Percentiles rank a stretch among this genome's conserved stretches.
Conservation (phyloP, 2,113 vertebrate genomes). For the Leptobrachium leishanense region DNA sequence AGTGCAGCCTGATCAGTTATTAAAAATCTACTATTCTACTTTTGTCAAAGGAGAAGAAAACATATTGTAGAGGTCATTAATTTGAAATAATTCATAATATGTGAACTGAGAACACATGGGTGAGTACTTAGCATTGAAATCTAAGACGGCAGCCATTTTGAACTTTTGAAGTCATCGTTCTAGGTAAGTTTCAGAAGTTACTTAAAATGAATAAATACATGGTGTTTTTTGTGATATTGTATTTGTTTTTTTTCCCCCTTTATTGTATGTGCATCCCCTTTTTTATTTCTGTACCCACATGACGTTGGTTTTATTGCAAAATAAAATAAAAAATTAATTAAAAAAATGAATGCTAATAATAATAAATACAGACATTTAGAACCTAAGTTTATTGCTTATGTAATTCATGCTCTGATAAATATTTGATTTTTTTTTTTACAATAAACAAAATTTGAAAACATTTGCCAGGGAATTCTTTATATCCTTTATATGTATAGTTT, state of each 20-base stretch:
- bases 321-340: no score
- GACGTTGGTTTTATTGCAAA: no score
- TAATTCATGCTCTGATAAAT: no score
- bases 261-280: no score
- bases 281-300: no score
- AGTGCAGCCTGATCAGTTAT: slow-evolving; percentile 14
- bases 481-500: no score
- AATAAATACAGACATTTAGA: no score
- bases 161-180: not conserved
- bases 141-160: not conserved
- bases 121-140: not conserved
- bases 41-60: not conserved
- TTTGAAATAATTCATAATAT: not conserved
- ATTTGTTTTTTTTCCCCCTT: not conserved
- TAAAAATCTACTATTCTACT: slow-evolving; percentile 7
- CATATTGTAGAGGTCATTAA: slow-evolving; percentile 1
- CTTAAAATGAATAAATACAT: not conserved
- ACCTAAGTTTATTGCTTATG: no score
- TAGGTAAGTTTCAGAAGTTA: not conserved
- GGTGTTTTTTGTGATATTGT: not conserved
- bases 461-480: no score
- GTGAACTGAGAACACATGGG: not conserved
- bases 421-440: no score
- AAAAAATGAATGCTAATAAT: no score
- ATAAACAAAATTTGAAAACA: no score